Evolutionary conservation across 2,113 vertebrate genomes (phyloP), one percentile per base, ranked within the genome.

Genomic region (Motacilla tschutschensis): DNA sequence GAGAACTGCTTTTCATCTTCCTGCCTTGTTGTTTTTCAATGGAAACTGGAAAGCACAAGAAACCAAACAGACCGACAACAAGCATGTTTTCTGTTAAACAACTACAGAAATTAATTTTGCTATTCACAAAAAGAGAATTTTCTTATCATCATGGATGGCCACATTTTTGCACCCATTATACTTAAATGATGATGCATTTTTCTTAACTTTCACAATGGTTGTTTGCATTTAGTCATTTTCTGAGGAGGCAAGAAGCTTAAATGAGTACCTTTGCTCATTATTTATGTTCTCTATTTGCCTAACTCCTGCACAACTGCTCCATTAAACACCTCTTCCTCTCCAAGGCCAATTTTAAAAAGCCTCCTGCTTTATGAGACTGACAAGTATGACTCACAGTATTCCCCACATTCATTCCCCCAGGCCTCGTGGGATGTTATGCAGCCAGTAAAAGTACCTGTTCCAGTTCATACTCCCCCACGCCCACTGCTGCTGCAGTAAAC

Each of bases 311-410:
- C 29, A 85, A 90, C 72, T 87, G 64, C 53, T 93, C 76, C 85
- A 93, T 85, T 94, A 93, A 95, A 95, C 76, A 95, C 89, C 82
- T 87, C 92, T 88, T 94, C 70, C 70, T 65, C 65, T 95, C 69
- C 79, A 93, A 92, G 72, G 76, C 53, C 47, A 44, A 83, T 64
- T 77, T 91, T 72, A 41, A 88, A 86, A 87, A 76, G 87, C 76
- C 74, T 92, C 63, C 67, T 85, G 78, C 79, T 74, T 87, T 85
- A 59, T 58, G 57, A 90, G 82, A 85, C 86, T 93, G 88, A 85
- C 74, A 79, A 83, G 75, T 60, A 86, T 90, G 92, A 92, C 57
- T 90, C 89, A 84, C 40, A 82, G 60, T 83, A 58, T 58, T 92
- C 77, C 85, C 80, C 66, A 80, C 83, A 28, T 66, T 79, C 74